These are phyloP conservation scores for Limnephilus rhombicus DNA, from an alignment of 2,888 invertebrate species.

Conservation along the genomic window DNA sequence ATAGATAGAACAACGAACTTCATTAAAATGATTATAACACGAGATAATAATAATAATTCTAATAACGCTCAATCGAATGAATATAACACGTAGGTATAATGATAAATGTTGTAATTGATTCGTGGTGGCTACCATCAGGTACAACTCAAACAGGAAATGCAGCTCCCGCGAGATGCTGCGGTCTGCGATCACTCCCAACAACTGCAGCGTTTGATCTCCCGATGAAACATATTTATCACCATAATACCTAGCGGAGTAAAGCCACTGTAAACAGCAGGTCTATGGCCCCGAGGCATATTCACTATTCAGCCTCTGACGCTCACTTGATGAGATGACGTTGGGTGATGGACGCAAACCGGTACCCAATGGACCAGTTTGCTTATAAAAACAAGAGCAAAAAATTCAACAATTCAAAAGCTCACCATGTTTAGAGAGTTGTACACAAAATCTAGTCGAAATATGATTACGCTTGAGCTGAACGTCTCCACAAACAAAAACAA, in stretches of 20 bases:
- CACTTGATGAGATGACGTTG: background rate
- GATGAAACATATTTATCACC: conserved; percentile 22
- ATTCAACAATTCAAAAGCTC: background rate
- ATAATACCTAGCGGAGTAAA: background rate
- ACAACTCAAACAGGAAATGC: conserved; percentile 42
- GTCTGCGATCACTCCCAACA: background rate
- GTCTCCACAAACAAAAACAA: background rate
- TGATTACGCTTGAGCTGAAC: background rate
- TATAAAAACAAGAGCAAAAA: background rate
- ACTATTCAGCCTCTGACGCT: background rate
- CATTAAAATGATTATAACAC: background rate
- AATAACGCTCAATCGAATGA: background rate
- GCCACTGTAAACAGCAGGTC: background rate
- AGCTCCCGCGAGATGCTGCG: background rate
- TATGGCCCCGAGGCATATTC: background rate
- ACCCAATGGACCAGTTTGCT: background rate
- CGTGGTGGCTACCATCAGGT: background rate
- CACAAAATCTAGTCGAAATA: conserved; percentile 2
- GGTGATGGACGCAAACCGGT: background rate
- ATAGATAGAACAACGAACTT: background rate
- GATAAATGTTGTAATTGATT: background rate
- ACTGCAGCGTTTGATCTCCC: conserved; percentile 18
- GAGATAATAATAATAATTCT: background rate
- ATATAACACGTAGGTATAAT: background rate
- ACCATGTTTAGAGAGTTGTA: conserved; percentile 37